These are phyloP conservation scores for Hydrolagus affinis DNA, from an alignment of 2,113 vertebrate genomes.

Conservation along the genomic window DNA sequence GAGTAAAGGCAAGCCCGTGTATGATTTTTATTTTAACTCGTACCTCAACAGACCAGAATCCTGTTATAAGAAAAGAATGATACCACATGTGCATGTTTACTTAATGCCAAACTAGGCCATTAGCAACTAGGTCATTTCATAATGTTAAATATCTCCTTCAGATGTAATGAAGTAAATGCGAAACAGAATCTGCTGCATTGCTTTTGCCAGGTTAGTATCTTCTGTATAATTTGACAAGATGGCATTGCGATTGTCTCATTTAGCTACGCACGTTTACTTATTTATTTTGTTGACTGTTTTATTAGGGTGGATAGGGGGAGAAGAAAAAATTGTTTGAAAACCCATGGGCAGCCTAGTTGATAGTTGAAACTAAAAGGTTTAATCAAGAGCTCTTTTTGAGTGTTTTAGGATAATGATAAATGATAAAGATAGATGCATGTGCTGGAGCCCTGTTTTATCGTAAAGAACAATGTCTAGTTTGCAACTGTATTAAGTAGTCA, in stretches of 20 bases:
- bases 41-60: too few species aligned
- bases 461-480: background rate
- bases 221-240: background rate
- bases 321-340: too few species aligned
- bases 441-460: background rate
- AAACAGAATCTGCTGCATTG: background rate
- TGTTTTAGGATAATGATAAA: background rate
- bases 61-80: background rate
- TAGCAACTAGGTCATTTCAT: background rate
- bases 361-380: background rate
- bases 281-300: too few species aligned
- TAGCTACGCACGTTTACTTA: background rate
- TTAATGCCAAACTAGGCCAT: background rate
- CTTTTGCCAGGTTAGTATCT: background rate
- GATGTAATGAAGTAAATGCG: background rate
- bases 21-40: background rate
- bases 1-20: background rate
- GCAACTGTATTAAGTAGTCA: background rate
- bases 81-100: background rate
- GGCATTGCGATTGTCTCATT: conserved; percentile 7
- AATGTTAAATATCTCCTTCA: background rate
- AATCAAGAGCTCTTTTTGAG: background rate
- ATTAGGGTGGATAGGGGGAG: too few species aligned
- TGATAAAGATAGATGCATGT: background rate
- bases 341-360: too few species aligned